phyloP scores from a whole-genome alignment of 2,113 vertebrate species.

The Ibidorhyncha struthersii region DNA sequence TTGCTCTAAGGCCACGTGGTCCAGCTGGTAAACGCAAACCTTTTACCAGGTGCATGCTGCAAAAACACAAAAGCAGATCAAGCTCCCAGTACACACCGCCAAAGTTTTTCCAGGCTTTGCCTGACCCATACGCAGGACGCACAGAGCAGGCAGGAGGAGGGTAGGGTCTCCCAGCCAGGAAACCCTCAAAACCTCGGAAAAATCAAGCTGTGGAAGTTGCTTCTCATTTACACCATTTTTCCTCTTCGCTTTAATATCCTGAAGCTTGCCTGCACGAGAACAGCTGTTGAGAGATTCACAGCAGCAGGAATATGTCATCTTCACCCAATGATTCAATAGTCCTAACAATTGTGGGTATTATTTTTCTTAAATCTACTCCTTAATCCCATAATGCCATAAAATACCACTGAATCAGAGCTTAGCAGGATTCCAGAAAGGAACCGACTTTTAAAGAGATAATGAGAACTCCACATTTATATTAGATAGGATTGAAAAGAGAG shows the following conservation, averaged over 20 bases:
- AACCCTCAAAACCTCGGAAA: not conserved
- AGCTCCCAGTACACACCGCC: fast-evolving
- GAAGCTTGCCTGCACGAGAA: not conserved
- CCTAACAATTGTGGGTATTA: constrained; percentile 35
- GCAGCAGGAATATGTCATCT: constrained; percentile 33
- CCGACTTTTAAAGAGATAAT: constrained; percentile 54
- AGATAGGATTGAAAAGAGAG: not conserved
- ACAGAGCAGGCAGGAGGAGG: not conserved
- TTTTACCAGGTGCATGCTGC: fast-evolving
- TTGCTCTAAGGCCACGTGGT: fast-evolving
- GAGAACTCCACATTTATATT: constrained; percentile 4
- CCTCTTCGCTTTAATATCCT: not conserved
- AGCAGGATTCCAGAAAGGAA: constrained; percentile 41
- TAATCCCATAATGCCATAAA: constrained; percentile 64
- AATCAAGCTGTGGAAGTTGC: not conserved
- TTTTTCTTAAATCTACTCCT: constrained; percentile 52
- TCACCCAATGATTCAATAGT: constrained; percentile 21
- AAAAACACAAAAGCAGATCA: not conserved
- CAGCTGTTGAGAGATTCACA: not conserved
- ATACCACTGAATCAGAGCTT: constrained; percentile 32
- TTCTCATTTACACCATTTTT: not conserved
- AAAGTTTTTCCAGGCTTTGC: not conserved
- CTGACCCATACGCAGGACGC: not conserved
- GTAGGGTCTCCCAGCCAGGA: not conserved
- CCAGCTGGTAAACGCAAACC: not conserved